Percentiles rank a stretch among this genome's conserved stretches.
phyloP scores from a whole-genome alignment of 2,888 invertebrate genomes.

The Drosophila setosimentum region DNA sequence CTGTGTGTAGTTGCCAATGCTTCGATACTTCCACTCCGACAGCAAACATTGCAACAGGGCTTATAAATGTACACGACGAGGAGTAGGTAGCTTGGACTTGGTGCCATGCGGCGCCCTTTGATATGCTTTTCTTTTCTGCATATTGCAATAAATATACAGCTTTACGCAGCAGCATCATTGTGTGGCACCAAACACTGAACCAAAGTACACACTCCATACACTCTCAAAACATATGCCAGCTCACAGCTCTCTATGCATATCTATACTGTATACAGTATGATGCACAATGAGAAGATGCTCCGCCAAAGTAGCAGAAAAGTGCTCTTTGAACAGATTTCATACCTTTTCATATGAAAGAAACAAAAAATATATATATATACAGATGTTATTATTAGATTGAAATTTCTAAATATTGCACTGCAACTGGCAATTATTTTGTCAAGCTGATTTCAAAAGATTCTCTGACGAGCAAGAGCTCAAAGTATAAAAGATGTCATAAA shows the following conservation, averaged over 20 bases:
- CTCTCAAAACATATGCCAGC: slow-evolving; percentile 60
- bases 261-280: neutral
- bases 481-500: no score
- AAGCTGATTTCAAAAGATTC: neutral
- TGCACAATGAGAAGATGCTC: slow-evolving; percentile 27
- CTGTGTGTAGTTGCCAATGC: slow-evolving; percentile 43
- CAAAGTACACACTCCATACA: neutral
- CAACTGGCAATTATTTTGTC: neutral
- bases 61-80: slow-evolving; percentile 51
- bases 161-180: slow-evolving; percentile 57
- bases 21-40: slow-evolving; percentile 21
- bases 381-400: no score
- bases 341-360: slow-evolving; percentile 6
- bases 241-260: slow-evolving; percentile 28
- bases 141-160: slow-evolving; percentile 81
- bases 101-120: slow-evolving; percentile 65
- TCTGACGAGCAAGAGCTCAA: neutral
- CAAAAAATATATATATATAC: no score
- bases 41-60: slow-evolving; percentile 61
- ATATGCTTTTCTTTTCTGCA: slow-evolving; percentile 76
- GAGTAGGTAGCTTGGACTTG: slow-evolving; percentile 5
- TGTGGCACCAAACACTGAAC: slow-evolving; percentile 1
- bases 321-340: slow-evolving; percentile 36
- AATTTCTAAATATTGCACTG: slow-evolving; percentile 4
- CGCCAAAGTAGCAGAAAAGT: slow-evolving; percentile 26